These are phyloP conservation scores for Probaryconus sp. DNA, from an alignment of 1,140 invertebrate genomes.

Conservation along the genomic window DNA sequence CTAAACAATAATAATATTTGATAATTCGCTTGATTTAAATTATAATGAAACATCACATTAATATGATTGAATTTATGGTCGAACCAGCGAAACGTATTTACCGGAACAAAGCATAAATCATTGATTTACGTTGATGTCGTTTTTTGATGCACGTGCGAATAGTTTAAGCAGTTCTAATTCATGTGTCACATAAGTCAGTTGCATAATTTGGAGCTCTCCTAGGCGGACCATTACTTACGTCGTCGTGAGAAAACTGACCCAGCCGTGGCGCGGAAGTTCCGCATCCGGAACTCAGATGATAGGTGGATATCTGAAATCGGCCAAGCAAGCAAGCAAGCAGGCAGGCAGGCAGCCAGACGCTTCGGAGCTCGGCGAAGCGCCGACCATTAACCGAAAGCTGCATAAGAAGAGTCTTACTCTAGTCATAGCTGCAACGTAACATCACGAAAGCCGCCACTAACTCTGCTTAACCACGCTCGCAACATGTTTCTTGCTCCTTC, in stretches of 20 bases:
- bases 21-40: constrained; percentile 52
- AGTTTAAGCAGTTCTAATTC: constrained; percentile 59
- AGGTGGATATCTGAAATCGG: constrained; percentile 57
- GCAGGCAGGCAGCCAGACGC: constrained; percentile 61
- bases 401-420: constrained; percentile 69
- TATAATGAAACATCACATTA: constrained; percentile 57
- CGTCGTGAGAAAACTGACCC: constrained; percentile 61
- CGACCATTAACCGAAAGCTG: constrained; percentile 64
- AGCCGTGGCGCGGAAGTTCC: constrained; percentile 49
- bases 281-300: constrained; percentile 56
- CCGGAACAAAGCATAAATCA: constrained; percentile 48
- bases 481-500: constrained; percentile 64
- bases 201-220: constrained; percentile 54
- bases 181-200: constrained; percentile 60
- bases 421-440: constrained; percentile 65
- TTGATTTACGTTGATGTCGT: constrained; percentile 50
- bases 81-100: constrained; percentile 48
- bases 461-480: constrained; percentile 55
- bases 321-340: constrained; percentile 57
- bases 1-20: constrained; percentile 56
- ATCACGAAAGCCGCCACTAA: constrained; percentile 54
- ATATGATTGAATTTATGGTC: constrained; percentile 37
- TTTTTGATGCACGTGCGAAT: constrained; percentile 52
- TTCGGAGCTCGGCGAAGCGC: constrained; percentile 56
- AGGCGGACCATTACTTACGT: constrained; percentile 56